Percentiles rank a stretch among this genome's conserved stretches.
Conservation (phyloP, 2,888 invertebrate species). For the Limnephilus marmoratus region DNA sequence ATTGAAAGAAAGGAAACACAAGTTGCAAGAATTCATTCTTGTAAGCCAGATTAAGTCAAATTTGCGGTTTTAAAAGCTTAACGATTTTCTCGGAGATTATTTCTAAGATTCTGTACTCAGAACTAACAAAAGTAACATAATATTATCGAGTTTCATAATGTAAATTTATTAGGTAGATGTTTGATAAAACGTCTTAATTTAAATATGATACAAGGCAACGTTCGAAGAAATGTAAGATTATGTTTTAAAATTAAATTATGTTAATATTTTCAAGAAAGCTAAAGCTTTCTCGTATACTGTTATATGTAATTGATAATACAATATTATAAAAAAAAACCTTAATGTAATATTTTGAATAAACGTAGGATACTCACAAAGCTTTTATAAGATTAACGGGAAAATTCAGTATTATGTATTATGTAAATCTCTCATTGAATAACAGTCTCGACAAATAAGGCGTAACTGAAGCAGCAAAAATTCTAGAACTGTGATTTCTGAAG, state of each 20-base stretch:
- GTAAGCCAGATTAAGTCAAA: too few species aligned
- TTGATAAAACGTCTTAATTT: not conserved
- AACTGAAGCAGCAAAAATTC: too few species aligned
- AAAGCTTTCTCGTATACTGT: not conserved
- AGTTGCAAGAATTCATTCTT: not conserved
- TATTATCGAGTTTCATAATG: not conserved
- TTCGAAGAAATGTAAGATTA: not conserved
- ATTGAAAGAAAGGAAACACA: not conserved
- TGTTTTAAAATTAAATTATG: not conserved
- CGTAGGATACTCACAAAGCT: too few species aligned
- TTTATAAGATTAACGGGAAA: too few species aligned
- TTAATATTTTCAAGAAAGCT: not conserved
- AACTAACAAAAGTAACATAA: not conserved
- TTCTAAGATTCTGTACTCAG: not conserved
- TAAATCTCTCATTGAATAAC: too few species aligned
- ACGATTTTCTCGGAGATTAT: not conserved
- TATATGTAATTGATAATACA: too few species aligned
- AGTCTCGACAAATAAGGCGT: too few species aligned
- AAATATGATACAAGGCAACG: not conserved
- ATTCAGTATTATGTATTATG: too few species aligned
- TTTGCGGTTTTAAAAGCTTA: not conserved
- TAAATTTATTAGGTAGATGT: not conserved
- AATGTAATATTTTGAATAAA: too few species aligned
- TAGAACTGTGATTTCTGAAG: too few species aligned
- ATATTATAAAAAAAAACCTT: too few species aligned